Conservation (phyloP, 92 coral and sea anemone genomes). For the Porites rus region DNA sequence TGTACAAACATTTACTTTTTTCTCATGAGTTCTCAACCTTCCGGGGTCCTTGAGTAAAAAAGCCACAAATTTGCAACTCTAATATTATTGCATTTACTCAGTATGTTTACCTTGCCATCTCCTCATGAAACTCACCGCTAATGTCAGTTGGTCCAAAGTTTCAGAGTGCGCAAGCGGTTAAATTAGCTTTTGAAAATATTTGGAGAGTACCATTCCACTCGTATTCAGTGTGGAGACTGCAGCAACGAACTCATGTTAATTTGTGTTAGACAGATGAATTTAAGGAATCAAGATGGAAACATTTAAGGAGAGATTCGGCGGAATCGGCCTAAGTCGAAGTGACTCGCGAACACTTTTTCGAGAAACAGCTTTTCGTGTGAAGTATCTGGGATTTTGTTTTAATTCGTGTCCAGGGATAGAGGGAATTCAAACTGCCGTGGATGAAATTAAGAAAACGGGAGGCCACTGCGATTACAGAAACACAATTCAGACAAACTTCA, state of each 20-base stretch:
- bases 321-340: constrained; percentile 39
- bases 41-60: neutral
- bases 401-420: constrained; percentile 52
- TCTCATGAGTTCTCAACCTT: neutral
- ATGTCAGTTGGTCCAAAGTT: neutral
- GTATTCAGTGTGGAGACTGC: neutral
- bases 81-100: neutral
- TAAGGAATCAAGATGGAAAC: constrained; percentile 12
- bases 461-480: constrained; percentile 28
- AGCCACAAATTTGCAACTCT: constrained; percentile 53
- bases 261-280: neutral
- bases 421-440: constrained; percentile 63
- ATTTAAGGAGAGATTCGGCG: constrained; percentile 30
- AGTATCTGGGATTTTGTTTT: constrained; percentile 64
- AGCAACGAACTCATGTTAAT: neutral
- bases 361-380: constrained; percentile 60
- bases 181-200: neutral
- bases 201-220: neutral
- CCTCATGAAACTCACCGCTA: neutral
- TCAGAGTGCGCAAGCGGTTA: neutral
- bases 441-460: constrained; percentile 36
- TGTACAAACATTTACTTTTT: neutral
- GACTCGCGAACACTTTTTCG: constrained; percentile 46
- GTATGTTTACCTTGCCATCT: constrained; percentile 1
- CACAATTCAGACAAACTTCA: constrained; percentile 52